Evolutionary conservation across 2,797 vertebrate genomes (phyloP).

Genomic region (Orientallactaga sibirica): DNA sequence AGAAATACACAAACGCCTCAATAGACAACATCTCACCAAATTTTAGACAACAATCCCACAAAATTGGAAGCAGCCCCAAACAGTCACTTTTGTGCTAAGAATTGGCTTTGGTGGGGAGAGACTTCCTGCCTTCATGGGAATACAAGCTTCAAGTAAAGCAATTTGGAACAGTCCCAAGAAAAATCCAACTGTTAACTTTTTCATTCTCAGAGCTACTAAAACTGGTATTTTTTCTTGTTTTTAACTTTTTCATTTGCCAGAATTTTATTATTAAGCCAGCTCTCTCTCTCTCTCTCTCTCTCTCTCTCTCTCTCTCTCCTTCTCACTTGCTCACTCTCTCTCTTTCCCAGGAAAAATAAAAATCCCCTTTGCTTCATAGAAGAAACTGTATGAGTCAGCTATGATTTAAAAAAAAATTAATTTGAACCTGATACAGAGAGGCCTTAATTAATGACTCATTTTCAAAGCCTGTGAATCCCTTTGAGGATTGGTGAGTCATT

Average conservation of each 20-base stretch:
- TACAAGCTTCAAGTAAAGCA: conserved; percentile 3
- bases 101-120: neutral
- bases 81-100: neutral
- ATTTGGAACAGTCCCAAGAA: neutral
- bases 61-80: neutral
- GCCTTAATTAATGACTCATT: conserved; percentile 50
- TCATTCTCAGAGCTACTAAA: neutral
- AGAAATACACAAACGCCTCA: neutral
- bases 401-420: conserved; percentile 63
- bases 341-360: conserved; percentile 28
- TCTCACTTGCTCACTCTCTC: too few species aligned
- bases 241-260: conserved; percentile 13
- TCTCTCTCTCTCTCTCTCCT: neutral
- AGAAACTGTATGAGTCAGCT: conserved; percentile 29
- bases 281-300: neutral
- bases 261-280: conserved; percentile 58
- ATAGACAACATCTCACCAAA: neutral
- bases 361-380: conserved; percentile 22
- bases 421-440: conserved; percentile 43
- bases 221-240: conserved; percentile 45
- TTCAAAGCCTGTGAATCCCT: conserved; percentile 50
- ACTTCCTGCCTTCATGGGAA: neutral
- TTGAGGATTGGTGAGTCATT: conserved; percentile 54
- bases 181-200: conserved; percentile 2
- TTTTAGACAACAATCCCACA: neutral